Evolutionary conservation across 30 jellyfish, hydroid and myxozoan genomes (phyloP), one percentile per base, ranked within the genome.

Genomic region (Aurelia sp.): DNA sequence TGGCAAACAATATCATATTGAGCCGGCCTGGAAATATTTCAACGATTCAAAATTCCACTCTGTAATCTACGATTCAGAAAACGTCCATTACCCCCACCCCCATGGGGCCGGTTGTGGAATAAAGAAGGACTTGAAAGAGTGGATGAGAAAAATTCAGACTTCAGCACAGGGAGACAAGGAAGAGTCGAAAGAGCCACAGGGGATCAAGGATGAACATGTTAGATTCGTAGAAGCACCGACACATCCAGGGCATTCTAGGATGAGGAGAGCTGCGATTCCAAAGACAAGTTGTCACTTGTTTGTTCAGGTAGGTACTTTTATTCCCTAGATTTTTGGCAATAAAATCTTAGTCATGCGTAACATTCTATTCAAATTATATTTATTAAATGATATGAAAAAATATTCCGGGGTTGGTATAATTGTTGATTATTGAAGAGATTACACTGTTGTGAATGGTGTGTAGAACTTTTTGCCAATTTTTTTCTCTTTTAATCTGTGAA

Each of bases 41-140:
- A 84, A 94, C 55, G 72, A 74, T 13, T 19, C 96, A 5, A 40
- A 78, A 72, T 67, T 70, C 71, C 99, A 94, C 44, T 94, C 99
- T 0, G 95, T 94, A 17, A 89, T 94, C 33, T 94, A 88, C 63
- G 85, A 89, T 67, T 91, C 67, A 16, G 82, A 74, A 9, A 85
- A 94, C 70, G 71, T 94, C 33, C 76, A 72, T 19, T 72, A 67
- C n/a, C 97, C 99, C 52, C 22, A 84, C 63, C 91, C 93, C 24
- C 85, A 81, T 70, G 90, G 88, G 16, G 85, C 95, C 11, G 88
- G 96, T 18, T 88, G 96, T 79, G 99, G 99, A 12, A 72, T 89
- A 31, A 72, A 72, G 82, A 96, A 92, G 51, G 88, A 69, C 20
- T 47, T 97, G 48, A 73, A 66, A 55, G 87, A 91, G 8, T 91